Conservation (phyloP, 2,797 vertebrate genomes). For the Carapus acus region DNA sequence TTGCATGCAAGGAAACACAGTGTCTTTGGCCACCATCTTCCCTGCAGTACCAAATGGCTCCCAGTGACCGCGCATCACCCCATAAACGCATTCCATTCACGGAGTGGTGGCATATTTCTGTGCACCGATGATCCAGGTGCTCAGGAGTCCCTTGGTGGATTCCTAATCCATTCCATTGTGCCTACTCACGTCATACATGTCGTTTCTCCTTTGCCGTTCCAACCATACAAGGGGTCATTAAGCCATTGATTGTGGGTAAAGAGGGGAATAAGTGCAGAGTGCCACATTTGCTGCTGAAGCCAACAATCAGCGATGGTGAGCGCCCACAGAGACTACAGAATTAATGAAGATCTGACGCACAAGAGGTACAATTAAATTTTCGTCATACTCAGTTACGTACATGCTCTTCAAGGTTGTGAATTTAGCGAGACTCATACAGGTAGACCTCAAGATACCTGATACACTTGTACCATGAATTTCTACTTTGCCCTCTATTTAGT, state of each 20-base stretch:
- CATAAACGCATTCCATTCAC: too few relatives aligned
- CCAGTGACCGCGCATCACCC: too few relatives aligned
- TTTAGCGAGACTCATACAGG: not conserved
- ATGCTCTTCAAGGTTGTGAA: not conserved
- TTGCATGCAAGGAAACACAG: too few relatives aligned
- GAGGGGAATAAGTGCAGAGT: conserved; percentile 19
- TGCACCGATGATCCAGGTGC: too few relatives aligned
- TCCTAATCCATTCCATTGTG: not conserved
- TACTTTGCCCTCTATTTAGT: conserved; percentile 7
- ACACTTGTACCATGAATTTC: conserved; percentile 10
- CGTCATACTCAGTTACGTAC: too few relatives aligned
- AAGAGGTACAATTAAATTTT: too few relatives aligned
- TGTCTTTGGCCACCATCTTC: too few relatives aligned
- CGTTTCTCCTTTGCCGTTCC: not conserved
- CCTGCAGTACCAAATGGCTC: too few relatives aligned
- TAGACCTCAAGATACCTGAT: conserved; percentile 11
- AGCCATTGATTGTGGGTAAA: conserved; percentile 37
- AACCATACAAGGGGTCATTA: conserved; percentile 27
- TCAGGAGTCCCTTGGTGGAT: not conserved
- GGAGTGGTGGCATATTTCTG: too few relatives aligned
- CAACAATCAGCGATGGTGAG: not conserved
- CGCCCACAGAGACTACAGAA: too few relatives aligned
- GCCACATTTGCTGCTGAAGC: not conserved
- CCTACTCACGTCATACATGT: too few relatives aligned
- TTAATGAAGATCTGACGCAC: too few relatives aligned